Evolutionary conservation across 2,113 vertebrate genomes (phyloP).

Genomic region (Pangasianodon gigas): DNA sequence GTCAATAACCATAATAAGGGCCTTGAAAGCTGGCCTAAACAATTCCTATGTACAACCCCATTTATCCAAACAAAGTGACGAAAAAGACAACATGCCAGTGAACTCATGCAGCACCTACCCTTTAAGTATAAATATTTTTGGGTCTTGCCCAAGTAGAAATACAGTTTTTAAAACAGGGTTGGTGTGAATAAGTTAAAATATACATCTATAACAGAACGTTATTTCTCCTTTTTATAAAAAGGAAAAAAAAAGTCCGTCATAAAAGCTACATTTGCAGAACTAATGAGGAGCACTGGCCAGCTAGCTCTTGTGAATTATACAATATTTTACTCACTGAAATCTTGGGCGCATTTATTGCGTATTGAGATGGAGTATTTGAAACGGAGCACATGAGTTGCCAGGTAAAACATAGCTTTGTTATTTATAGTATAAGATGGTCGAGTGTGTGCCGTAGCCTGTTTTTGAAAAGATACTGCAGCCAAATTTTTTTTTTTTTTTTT

Average conservation of each 20-base stretch:
- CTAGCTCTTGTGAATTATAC: not conserved
- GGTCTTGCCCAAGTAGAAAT: constrained; percentile 26
- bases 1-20: not conserved
- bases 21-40: not conserved
- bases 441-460: not conserved
- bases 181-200: constrained; percentile 4
- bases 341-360: constrained; percentile 21
- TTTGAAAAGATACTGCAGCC: not conserved
- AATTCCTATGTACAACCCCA: not conserved
- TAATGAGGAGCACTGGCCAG: not conserved
- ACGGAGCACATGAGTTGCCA: not conserved
- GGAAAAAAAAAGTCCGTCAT: constrained; percentile 1
- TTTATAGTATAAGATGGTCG: not conserved
- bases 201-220: not conserved
- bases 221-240: not conserved
- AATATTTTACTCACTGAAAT: not conserved
- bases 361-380: not conserved
- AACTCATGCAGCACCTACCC: constrained; percentile 11
- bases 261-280: not conserved
- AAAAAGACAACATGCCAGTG: not conserved
- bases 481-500: not conserved
- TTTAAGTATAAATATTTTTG: constrained; percentile 19
- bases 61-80: not conserved
- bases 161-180: constrained; percentile 26
- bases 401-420: not conserved